These are phyloP conservation scores for Theonella swinhoei DNA, from an alignment of 37 sponge, comb jelly and placozoan genomes.

Conservation along the genomic window DNA sequence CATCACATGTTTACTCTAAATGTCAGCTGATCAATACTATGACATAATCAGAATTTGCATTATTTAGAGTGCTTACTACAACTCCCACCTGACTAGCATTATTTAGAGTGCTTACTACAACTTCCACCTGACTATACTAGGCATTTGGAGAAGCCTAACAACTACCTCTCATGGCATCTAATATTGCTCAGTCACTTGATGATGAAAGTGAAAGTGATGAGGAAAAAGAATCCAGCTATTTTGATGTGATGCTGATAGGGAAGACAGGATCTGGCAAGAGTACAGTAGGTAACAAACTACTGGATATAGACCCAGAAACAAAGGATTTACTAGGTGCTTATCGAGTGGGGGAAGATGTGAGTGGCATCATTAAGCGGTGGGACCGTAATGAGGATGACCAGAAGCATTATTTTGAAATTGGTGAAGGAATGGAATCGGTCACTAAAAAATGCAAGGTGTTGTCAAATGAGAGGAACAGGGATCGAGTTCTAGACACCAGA, in stretches of 20 bases:
- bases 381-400: neutral
- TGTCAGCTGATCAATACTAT: too few relatives aligned
- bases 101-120: too few relatives aligned
- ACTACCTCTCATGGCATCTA: too few relatives aligned
- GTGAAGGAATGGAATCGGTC: neutral
- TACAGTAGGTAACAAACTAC: conserved; percentile 43
- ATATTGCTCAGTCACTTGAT: too few relatives aligned
- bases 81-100: too few relatives aligned
- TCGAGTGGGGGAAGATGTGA: neutral
- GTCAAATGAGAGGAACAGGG: conserved; percentile 11
- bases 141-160: too few relatives aligned
- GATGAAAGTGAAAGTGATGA: too few relatives aligned
- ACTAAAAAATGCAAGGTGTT: conserved; percentile 12
- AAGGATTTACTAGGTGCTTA: neutral
- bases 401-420: neutral
- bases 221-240: conserved; percentile 14
- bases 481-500: conserved; percentile 21
- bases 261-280: conserved; percentile 48
- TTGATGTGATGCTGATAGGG: conserved; percentile 40
- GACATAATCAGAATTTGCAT: too few relatives aligned
- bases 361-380: neutral
- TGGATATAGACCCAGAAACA: neutral
- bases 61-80: too few relatives aligned
- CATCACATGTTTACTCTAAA: too few relatives aligned
- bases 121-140: too few relatives aligned